Evolutionary conservation across 64 coral and sea anemone genomes (phyloP).

Genomic region (Montipora foliosa): DNA sequence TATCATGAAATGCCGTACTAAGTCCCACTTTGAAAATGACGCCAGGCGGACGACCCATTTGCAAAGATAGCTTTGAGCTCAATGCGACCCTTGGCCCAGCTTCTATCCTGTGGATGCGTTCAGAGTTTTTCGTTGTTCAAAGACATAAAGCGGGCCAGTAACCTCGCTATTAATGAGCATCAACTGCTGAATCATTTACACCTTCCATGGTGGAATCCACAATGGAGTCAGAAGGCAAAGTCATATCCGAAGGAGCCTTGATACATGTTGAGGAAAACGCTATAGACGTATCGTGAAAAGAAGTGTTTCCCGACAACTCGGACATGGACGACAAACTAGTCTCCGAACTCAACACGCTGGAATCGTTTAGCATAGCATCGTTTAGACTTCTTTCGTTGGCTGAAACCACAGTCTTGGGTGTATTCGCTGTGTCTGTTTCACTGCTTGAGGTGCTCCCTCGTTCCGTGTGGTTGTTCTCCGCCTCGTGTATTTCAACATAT

Average conservation of each 20-base stretch:
- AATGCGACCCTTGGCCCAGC: too few species aligned
- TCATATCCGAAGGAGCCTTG: conserved; percentile 75
- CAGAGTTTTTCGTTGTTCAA: too few species aligned
- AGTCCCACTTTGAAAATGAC: too few species aligned
- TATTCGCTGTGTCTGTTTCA: conserved; percentile 66
- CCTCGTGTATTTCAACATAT: not conserved
- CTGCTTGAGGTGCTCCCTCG: conserved; percentile 41
- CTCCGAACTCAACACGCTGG: conserved; percentile 67
- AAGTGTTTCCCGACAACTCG: conserved; percentile 76
- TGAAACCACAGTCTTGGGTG: conserved; percentile 60
- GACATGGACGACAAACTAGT: conserved; percentile 81
- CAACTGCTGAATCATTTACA: not conserved
- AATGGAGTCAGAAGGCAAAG: conserved; percentile 12
- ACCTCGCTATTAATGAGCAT: not conserved
- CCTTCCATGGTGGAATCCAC: not conserved
- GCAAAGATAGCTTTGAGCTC: too few species aligned
- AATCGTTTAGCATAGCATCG: conserved; percentile 74
- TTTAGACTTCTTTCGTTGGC: conserved; percentile 36
- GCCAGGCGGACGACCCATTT: too few species aligned
- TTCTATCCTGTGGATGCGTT: too few species aligned
- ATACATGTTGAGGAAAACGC: conserved; percentile 96
- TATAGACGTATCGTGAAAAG: conserved; percentile 87
- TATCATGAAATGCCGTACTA: too few species aligned
- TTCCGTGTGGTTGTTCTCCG: conserved; percentile 27
- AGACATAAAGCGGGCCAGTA: too few species aligned